phyloP scores from a whole-genome alignment of 1,140 invertebrate species.

The Drepana arcuata region DNA sequence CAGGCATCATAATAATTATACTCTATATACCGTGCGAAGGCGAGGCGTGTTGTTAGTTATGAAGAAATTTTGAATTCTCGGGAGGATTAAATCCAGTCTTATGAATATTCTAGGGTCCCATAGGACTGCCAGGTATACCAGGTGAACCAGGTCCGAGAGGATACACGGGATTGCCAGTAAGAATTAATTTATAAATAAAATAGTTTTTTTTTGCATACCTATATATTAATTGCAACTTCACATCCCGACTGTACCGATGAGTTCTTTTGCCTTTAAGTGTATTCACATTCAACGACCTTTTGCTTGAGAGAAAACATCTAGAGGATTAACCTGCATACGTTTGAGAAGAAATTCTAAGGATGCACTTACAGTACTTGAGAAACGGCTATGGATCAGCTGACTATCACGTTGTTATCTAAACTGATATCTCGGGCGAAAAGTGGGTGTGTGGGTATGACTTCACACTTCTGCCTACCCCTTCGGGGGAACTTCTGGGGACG shows the following conservation, averaged over 20 bases:
- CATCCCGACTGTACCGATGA: no score
- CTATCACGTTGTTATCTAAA: not conserved
- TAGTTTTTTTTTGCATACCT: not conserved
- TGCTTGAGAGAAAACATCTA: not conserved
- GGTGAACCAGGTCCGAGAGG: conserved; percentile 29
- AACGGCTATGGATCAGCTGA: not conserved
- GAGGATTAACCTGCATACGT: no score
- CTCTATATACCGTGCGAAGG: not conserved
- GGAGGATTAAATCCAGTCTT: not conserved
- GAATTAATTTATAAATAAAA: conserved; percentile 1
- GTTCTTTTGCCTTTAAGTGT: no score
- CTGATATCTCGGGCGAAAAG: not conserved
- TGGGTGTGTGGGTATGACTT: not conserved
- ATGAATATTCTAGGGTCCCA: conserved; percentile 29
- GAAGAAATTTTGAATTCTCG: not conserved
- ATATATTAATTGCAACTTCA: no score
- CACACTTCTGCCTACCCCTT: conserved; percentile 2
- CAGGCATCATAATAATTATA: not conserved
- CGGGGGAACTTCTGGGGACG: no score
- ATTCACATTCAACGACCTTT: not conserved
- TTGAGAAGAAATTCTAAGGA: not conserved
- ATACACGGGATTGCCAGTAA: conserved; percentile 39
- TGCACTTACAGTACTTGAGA: not conserved
- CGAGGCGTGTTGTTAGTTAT: not conserved
- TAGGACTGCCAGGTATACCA: conserved; percentile 32